Conservation (phyloP, 2,797 vertebrate genomes). For the Denticeps clupeoides region DNA sequence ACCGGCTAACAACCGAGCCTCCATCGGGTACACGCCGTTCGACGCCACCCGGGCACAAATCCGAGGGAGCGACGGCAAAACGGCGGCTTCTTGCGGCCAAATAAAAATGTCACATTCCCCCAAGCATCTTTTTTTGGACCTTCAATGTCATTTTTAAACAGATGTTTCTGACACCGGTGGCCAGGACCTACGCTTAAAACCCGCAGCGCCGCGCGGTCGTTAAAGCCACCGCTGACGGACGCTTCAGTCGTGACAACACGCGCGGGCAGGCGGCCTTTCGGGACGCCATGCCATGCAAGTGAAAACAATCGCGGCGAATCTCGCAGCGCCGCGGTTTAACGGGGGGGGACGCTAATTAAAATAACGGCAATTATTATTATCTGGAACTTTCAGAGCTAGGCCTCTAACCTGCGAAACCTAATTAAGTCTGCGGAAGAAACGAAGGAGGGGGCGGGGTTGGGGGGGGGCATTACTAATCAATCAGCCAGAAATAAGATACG, state of each 20-base stretch:
- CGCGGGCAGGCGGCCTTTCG: no score
- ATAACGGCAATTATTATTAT: constrained; percentile 47
- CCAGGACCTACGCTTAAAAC: no score
- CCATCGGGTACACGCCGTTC: constrained; percentile 12
- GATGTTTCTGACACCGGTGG: no score
- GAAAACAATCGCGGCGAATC: no score
- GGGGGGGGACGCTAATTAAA: constrained; percentile 8
- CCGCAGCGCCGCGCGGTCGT: no score
- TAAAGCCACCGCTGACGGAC: no score
- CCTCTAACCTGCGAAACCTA: constrained; percentile 51
- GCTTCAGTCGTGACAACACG: no score
- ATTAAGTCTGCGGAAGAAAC: constrained; percentile 43
- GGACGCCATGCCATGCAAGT: no score
- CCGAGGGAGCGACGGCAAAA: neutral
- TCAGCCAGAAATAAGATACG: constrained; percentile 44
- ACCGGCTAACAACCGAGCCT: constrained; percentile 11
- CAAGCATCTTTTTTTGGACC: no score
- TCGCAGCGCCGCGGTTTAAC: constrained; percentile 24
- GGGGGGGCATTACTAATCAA: constrained; percentile 43
- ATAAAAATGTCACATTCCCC: no score
- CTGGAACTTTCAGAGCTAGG: constrained; percentile 43
- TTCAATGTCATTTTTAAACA: no score
- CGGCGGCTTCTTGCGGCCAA: no score
- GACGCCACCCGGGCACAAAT: constrained; percentile 7
- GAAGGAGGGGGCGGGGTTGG: constrained; percentile 41